Evolutionary conservation across 23 tunicate species (phyloP), one percentile per base, ranked within the genome.

Genomic region (Corella eumyota): DNA sequence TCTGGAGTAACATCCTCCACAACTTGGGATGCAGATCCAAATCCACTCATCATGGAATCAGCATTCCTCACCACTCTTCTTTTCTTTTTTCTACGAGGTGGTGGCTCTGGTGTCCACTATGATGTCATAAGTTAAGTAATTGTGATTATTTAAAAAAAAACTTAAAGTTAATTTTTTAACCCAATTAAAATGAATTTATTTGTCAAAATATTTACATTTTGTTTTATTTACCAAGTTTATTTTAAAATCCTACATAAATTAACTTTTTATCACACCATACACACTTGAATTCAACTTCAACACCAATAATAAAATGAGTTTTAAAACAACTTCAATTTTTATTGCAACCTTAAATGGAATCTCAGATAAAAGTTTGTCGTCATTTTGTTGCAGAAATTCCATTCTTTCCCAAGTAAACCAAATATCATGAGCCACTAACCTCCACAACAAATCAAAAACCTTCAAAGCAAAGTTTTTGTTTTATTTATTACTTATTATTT

Each of bases 401-500:
- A 86, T 72, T 61, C 95, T 59, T 50, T 86, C 80, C 95, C 95
- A 86, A 11, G 81, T 86, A 54, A 86, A 86, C 80, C 85, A 86
- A 37, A 86, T 86, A 46, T 86, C 95, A 71, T 86, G 85, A 31
- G 95, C 75, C 13, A 86, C 77, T 35, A 86, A 61, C 44, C 80
- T 65, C 95, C 95, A 86, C 2, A 86, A 60, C 4, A 86, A 52
- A 58, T 86, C 86, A 48, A 77, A 77, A 4, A 86, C 60, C 92
- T 82, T 57, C 3, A 20, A 20, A n/a, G 6, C n/a, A 11, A 60
- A 60, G 50, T 9, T 9, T 25, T 25, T 9, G 11, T 9, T 25
- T 0, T 64, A 45, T 9, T 17, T 20, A 17, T 29, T 45, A 21
- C 46, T 25, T 0, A 21, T 19, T 0, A 23, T 15, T 30, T 60